Evolutionary conservation across 2,797 vertebrate genomes (phyloP), one percentile per base, ranked within the genome.

Genomic region (Petrocephalus sullivani): DNA sequence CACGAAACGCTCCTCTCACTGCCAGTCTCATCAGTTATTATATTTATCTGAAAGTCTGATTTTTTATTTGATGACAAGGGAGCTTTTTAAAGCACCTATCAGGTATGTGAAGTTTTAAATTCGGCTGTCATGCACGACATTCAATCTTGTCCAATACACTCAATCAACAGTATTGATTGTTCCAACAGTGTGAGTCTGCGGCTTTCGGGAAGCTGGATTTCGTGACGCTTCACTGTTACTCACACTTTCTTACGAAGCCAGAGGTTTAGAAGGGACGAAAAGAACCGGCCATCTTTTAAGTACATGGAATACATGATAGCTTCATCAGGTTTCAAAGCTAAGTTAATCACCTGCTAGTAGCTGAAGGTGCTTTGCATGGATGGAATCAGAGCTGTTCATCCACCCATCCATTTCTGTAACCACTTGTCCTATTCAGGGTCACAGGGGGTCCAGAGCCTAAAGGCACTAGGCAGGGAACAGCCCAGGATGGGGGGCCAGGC

Each of bases 41-140:
- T 37, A 12, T 75, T 75, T 75, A 82, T 16, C 78, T 49, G 46
- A 49, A n/a, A 82, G 51, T n/a, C 41, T 21, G 41, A n/a, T 49
- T 82, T 81, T 49, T 82, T 41, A 82, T 82, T 82, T 51, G 78
- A 82, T 12, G 78, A 53, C 78, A 82, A 41, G 75, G 61, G 78
- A 82, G 78, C 16, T 82, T 46, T 85, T 56, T 37, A 23, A 3
- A 16, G 54, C 83, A 58, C 23, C 54, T 12, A 33, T 56, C 83
- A 37, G 54, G 16, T 56, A 8, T 19, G 21, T 28, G 9, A 21
- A 2, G 23, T 21, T 85, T 58, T 57, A 85, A 53, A 56, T 56
- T 58, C 14, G 14, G 28, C 83, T 37, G 54, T 14, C 54, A 57
- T 28, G 56, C n/a, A 54, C n/a, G 14, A 16, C 28, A 37, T 85